A percentile compares a stretch with the other conserved stretches of the same genome.
Conservation (phyloP, 2,888 invertebrate species). For the Eumacrocentrus americanus region DNA sequence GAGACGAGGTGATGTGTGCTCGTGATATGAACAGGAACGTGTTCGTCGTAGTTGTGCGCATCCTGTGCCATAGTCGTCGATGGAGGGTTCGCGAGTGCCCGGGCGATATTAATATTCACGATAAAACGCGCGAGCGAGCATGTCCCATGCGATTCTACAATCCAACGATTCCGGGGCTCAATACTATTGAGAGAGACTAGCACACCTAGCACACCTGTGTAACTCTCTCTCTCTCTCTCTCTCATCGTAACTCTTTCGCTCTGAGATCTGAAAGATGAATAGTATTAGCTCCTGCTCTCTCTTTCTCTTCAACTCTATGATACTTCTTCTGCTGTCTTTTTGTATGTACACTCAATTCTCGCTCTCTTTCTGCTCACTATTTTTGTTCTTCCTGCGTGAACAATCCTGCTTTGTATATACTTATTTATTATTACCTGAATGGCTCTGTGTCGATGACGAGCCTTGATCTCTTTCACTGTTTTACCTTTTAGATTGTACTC, state of each 20-base stretch:
- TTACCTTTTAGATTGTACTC: constrained; percentile 9
- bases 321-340: background rate
- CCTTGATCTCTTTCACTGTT: too few species aligned
- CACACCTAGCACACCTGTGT: constrained; percentile 14
- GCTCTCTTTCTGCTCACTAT: background rate
- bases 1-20: too few species aligned
- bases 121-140: constrained; percentile 34
- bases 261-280: background rate
- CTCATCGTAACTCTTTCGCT: background rate
- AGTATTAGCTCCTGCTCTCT: background rate
- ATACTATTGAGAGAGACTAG: constrained; percentile 17
- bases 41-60: background rate
- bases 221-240: constrained; percentile 12
- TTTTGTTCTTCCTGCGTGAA: background rate
- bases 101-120: constrained; percentile 31
- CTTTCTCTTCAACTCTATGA: constrained; percentile 7
- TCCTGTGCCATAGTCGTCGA: background rate
- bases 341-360: constrained; percentile 1
- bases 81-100: constrained; percentile 10
- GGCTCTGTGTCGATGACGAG: background rate
- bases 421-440: constrained; percentile 5
- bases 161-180: constrained; percentile 23
- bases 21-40: background rate
- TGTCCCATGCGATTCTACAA: constrained; percentile 26
- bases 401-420: background rate